phyloP scores from a whole-genome alignment of 2,888 invertebrate species.

The Tinea semifulvella region DNA sequence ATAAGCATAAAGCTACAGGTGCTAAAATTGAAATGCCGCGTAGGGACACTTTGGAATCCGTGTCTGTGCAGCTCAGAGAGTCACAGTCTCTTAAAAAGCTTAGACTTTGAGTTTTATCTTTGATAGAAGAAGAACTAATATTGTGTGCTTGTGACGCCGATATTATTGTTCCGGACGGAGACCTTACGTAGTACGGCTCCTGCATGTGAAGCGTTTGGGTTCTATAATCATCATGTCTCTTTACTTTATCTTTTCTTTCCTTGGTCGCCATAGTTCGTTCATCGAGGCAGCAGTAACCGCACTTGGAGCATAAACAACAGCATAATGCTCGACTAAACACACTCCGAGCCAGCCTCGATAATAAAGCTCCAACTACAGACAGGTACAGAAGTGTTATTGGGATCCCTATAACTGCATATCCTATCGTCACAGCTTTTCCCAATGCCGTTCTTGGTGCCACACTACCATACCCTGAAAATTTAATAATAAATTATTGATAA shows the following conservation, averaged over 20 bases:
- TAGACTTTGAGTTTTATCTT: slow-evolving; percentile 51
- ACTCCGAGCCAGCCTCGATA: slow-evolving; percentile 83
- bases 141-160: slow-evolving; percentile 61
- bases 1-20: slow-evolving; percentile 86
- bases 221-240: slow-evolving; percentile 72
- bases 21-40: slow-evolving; percentile 84
- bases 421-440: slow-evolving; percentile 91
- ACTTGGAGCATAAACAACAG: slow-evolving; percentile 88
- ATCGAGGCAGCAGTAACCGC: slow-evolving; percentile 87
- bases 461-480: slow-evolving; percentile 86
- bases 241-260: slow-evolving; percentile 79
- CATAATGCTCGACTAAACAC: slow-evolving; percentile 84
- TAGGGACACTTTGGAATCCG: slow-evolving; percentile 74
- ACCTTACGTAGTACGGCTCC: slow-evolving; percentile 76
- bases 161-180: slow-evolving; percentile 61
- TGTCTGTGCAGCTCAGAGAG: slow-evolving; percentile 70
- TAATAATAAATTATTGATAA: background rate
- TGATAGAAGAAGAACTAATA: slow-evolving; percentile 46
- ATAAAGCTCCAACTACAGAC: slow-evolving; percentile 85
- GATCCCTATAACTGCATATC: slow-evolving; percentile 87
- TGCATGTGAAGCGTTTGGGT: slow-evolving; percentile 71
- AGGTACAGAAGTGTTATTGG: slow-evolving; percentile 88
- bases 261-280: slow-evolving; percentile 84
- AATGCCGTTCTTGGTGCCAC: slow-evolving; percentile 90
- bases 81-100: slow-evolving; percentile 60